These are phyloP conservation scores for Limonius californicus DNA, from an alignment of 1,140 invertebrate genomes.

Conservation along the genomic window DNA sequence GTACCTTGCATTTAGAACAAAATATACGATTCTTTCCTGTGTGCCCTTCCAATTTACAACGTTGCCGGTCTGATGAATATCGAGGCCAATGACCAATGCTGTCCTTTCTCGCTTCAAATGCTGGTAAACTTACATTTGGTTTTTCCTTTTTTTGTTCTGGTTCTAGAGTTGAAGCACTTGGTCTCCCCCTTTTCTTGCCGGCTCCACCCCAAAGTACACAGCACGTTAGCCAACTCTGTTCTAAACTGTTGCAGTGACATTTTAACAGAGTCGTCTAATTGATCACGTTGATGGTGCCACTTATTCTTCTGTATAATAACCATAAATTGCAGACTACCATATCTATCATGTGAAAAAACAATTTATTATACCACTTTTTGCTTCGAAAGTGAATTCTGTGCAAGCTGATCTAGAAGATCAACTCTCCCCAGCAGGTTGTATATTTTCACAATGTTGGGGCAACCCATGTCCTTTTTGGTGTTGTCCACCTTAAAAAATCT, in stretches of 20 bases:
- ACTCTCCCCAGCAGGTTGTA: conserved; percentile 52
- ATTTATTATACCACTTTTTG: neutral
- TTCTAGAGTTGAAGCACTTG: neutral
- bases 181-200: neutral
- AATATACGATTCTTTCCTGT: conserved; percentile 4
- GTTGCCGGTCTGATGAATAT: conserved; percentile 11
- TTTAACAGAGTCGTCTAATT: conserved; percentile 1
- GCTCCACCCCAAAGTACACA: too few relatives aligned
- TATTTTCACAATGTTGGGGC: conserved; percentile 47
- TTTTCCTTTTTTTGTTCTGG: conserved; percentile 6
- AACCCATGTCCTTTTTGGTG: conserved; percentile 42
- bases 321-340: conserved; percentile 31
- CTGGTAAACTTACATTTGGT: neutral
- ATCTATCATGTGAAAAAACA: conserved; percentile 48
- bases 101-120: neutral
- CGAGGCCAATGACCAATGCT: conserved; percentile 17
- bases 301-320: conserved; percentile 17
- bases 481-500: conserved; percentile 43
- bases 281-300: conserved; percentile 1
- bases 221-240: neutral
- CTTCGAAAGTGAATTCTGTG: conserved; percentile 40
- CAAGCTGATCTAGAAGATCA: conserved; percentile 45
- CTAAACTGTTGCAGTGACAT: neutral
- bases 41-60: conserved; percentile 14
- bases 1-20: conserved; percentile 16